phyloP scores from a whole-genome alignment of 2,888 invertebrate species.

The Philaethria dido region DNA sequence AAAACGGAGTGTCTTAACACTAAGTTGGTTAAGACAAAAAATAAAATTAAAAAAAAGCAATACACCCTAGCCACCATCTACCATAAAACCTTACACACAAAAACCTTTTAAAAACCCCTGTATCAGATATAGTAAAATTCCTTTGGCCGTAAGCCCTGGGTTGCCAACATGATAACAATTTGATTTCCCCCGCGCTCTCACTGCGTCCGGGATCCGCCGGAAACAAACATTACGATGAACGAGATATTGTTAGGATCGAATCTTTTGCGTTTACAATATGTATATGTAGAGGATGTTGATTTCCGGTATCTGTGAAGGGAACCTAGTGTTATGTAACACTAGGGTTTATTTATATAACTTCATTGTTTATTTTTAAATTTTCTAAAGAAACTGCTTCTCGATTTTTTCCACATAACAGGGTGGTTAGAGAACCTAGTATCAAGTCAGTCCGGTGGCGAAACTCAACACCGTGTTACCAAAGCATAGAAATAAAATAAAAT shows the following conservation, averaged over 20 bases:
- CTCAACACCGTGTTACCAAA: too few relatives aligned
- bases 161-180: slow-evolving; percentile 21
- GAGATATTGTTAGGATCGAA: slow-evolving; percentile 22
- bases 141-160: neutral
- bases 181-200: slow-evolving; percentile 28
- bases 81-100: neutral
- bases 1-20: too few relatives aligned
- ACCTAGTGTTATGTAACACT: neutral
- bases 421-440: too few relatives aligned
- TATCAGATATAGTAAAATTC: neutral
- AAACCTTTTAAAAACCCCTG: neutral
- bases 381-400: too few relatives aligned
- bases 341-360: neutral
- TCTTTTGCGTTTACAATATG: neutral
- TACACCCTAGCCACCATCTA: too few relatives aligned
- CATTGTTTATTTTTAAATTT: neutral
- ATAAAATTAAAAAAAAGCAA: too few relatives aligned
- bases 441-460: too few relatives aligned
- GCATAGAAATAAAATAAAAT: too few relatives aligned
- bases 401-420: too few relatives aligned
- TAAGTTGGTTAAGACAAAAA: too few relatives aligned
- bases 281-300: neutral
- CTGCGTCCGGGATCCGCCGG: slow-evolving; percentile 30
- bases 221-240: slow-evolving; percentile 19
- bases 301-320: neutral